A percentile compares a stretch with the other conserved stretches of the same genome.
phyloP scores from a whole-genome alignment of 2,888 invertebrate species.

The Stenotaenia linearis region DNA sequence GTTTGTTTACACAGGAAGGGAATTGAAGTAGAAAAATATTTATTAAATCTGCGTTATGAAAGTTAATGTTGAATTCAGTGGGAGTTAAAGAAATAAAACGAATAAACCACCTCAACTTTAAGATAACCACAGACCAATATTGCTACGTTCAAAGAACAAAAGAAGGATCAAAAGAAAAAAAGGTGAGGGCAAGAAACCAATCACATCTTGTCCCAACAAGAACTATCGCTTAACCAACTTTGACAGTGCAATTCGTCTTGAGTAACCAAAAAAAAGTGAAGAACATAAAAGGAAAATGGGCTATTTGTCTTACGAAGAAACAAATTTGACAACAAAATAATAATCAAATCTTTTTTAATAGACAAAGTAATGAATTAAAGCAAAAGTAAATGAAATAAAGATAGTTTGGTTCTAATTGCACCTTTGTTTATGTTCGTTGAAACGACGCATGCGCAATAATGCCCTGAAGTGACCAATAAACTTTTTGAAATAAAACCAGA shows the following conservation, averaged over 20 bases:
- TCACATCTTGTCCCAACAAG: not conserved
- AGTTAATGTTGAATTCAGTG: no score
- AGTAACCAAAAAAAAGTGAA: not conserved
- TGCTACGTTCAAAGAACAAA: not conserved
- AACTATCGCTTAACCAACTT: not conserved
- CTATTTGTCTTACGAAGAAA: not conserved
- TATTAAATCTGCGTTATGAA: no score
- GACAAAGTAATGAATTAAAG: no score
- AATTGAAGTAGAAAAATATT: no score
- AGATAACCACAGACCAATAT: not conserved
- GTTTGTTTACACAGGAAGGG: no score
- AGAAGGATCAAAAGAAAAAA: not conserved
- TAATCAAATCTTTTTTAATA: not conserved
- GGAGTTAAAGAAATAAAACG: no score
- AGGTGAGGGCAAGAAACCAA: not conserved
- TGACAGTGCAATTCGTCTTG: not conserved
- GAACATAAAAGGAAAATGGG: not conserved
- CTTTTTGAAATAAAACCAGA: no score
- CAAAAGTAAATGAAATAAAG: no score
- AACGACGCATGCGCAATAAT: no score
- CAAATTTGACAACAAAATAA: not conserved
- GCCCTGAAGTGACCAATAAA: no score
- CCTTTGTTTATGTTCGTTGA: no score
- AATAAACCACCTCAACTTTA: not conserved
- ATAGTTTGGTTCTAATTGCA: no score